phyloP scores from a whole-genome alignment of 2,797 vertebrate genomes.

The Crotalus adamanteus region DNA sequence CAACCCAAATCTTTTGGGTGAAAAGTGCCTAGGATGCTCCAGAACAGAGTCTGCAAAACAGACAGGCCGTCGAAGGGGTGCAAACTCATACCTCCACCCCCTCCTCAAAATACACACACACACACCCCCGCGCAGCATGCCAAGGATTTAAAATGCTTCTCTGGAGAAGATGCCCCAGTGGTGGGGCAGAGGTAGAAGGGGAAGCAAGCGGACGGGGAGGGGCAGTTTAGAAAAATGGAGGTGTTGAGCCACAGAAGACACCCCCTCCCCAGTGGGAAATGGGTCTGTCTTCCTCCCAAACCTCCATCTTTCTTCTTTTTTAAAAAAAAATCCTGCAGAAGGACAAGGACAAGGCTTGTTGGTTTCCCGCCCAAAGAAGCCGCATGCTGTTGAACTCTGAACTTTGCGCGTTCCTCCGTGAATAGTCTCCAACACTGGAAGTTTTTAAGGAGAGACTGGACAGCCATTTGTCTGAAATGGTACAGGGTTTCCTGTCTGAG shows the following conservation, averaged over 20 bases:
- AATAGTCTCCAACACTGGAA: no score
- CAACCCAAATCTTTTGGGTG: neutral
- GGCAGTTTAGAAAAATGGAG: neutral
- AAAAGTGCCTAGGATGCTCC: neutral
- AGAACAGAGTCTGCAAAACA: no score
- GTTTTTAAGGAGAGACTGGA: no score
- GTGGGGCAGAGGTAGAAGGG: neutral
- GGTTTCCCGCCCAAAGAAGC: neutral
- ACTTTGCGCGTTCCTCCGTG: neutral
- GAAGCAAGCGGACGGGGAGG: neutral
- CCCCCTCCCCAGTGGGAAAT: no score
- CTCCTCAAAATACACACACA: no score
- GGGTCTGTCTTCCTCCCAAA: neutral
- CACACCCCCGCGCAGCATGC: rapidly evolving
- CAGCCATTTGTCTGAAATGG: no score
- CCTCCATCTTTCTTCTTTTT: neutral
- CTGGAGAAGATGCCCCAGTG: neutral
- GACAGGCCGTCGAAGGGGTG: no score
- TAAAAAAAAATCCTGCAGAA: neutral
- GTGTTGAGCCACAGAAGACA: neutral
- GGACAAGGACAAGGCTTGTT: neutral
- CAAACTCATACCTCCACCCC: no score
- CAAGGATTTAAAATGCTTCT: neutral
- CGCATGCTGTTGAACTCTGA: neutral
- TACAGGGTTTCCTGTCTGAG: no score